Percentiles rank a stretch among this genome's conserved stretches.
Evolutionary conservation across 2,888 invertebrate species (phyloP).

Genomic region (Drosophila gaucha): DNA sequence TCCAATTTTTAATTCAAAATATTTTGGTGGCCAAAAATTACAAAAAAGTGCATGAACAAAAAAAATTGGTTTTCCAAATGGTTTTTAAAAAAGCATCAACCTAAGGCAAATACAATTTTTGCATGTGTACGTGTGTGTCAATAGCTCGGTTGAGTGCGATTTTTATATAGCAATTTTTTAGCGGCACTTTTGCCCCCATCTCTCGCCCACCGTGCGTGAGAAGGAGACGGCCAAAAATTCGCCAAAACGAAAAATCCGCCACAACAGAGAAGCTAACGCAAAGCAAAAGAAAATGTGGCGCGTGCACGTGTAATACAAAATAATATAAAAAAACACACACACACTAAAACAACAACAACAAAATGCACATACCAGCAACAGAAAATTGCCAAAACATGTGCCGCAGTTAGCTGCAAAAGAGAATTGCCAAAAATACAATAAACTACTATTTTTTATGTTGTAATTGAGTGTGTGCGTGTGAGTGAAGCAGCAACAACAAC

Average conservation of each 20-base stretch:
- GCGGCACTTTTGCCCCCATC: slow-evolving; percentile 44
- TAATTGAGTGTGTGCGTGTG: slow-evolving; percentile 37
- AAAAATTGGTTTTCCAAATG: slow-evolving; percentile 30
- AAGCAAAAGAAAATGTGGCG: slow-evolving; percentile 61
- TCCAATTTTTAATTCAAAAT: slow-evolving; percentile 13
- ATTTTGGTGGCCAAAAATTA: slow-evolving; percentile 26
- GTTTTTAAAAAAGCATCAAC: slow-evolving; percentile 39
- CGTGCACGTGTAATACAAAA: slow-evolving; percentile 69
- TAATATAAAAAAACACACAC: slow-evolving; percentile 11
- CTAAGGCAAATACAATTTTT: slow-evolving; percentile 50
- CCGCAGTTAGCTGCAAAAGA: slow-evolving; percentile 55
- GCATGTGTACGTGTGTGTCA: slow-evolving; percentile 42
- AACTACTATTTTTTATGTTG: slow-evolving; percentile 55
- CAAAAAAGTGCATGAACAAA: slow-evolving; percentile 40
- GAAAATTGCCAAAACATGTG: slow-evolving; percentile 62
- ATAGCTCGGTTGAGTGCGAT: slow-evolving; percentile 26
- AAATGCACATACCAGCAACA: slow-evolving; percentile 56
- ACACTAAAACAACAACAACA: slow-evolving; percentile 33
- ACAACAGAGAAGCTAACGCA: slow-evolving; percentile 23
- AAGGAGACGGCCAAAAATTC: slow-evolving; percentile 37
- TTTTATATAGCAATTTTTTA: slow-evolving; percentile 42
- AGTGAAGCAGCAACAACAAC: slow-evolving; percentile 41
- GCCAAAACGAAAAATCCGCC: slow-evolving; percentile 35
- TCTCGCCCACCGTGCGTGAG: slow-evolving; percentile 35
- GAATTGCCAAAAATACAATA: slow-evolving; percentile 59